A percentile compares a stretch with the other conserved stretches of the same genome.
Evolutionary conservation across 2,888 invertebrate species (phyloP).

Genomic region (Therioaphis trifolii): DNA sequence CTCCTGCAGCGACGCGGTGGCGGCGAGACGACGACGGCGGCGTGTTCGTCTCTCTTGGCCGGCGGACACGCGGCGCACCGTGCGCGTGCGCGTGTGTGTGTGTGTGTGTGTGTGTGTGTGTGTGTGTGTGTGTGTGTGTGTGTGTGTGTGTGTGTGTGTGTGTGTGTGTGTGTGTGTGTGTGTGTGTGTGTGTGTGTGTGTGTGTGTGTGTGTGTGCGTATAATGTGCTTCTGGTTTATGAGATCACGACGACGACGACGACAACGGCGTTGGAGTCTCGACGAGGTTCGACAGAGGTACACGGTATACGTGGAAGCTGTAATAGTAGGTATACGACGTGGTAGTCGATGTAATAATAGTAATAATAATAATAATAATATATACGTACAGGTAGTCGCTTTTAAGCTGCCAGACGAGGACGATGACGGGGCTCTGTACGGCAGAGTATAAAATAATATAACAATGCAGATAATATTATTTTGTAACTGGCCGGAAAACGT

Average conservation of each 20-base stretch:
- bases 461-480: no score
- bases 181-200: no score
- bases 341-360: neutral
- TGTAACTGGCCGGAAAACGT: no score
- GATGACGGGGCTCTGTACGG: no score
- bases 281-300: neutral
- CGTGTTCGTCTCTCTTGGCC: neutral
- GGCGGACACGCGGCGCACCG: neutral
- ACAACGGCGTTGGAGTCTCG: no score
- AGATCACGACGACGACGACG: slow-evolving; percentile 50
- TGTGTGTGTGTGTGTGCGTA: neutral
- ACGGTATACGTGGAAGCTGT: neutral
- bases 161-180: neutral
- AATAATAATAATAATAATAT: slow-evolving; percentile 4
- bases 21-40: neutral
- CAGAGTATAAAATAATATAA: no score
- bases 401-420: no score
- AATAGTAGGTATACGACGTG: no score
- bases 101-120: no score
- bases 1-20: neutral
- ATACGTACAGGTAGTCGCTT: neutral
- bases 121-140: neutral
- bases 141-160: neutral
- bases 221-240: slow-evolving; percentile 52
- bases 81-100: neutral